Percentiles rank a stretch among this genome's conserved stretches.
Evolutionary conservation across 1,140 invertebrate genomes (phyloP).

Genomic region (Melitaea cinxia): DNA sequence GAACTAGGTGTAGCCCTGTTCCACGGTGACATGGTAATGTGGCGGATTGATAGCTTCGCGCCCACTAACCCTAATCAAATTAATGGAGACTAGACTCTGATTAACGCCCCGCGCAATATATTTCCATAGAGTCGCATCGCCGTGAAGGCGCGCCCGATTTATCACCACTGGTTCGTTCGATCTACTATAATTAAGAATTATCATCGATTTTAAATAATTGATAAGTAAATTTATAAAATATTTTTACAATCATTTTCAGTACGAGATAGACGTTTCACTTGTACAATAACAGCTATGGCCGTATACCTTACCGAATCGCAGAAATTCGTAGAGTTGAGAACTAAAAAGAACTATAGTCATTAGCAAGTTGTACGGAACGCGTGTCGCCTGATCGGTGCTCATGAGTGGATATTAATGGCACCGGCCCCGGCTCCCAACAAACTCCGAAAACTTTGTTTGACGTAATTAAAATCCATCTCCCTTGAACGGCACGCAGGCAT

Average conservation of each 20-base stretch:
- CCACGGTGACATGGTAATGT: slow-evolving; percentile 68
- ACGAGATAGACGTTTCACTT: too few species aligned
- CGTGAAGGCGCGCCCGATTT: slow-evolving; percentile 68
- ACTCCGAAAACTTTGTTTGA: slow-evolving; percentile 75
- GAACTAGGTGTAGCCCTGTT: slow-evolving; percentile 50
- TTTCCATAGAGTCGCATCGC: slow-evolving; percentile 63
- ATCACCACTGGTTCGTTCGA: slow-evolving; percentile 57
- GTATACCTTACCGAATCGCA: background rate
- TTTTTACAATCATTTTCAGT: too few species aligned
- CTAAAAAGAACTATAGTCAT: slow-evolving; percentile 40
- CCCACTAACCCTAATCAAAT: slow-evolving; percentile 81
- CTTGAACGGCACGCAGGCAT: slow-evolving; percentile 63
- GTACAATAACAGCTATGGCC: too few species aligned
- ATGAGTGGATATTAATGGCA: slow-evolving; percentile 49
- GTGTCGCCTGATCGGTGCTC: slow-evolving; percentile 27
- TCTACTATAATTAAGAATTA: slow-evolving; percentile 41
- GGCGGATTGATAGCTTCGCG: slow-evolving; percentile 75
- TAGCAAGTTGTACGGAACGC: slow-evolving; percentile 50
- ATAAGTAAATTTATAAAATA: too few species aligned
- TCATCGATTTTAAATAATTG: slow-evolving; percentile 10
- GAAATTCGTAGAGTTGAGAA: background rate
- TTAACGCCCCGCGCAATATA: slow-evolving; percentile 72
- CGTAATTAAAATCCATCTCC: slow-evolving; percentile 80
- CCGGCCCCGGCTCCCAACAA: slow-evolving; percentile 43
- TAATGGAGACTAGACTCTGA: slow-evolving; percentile 75